phyloP scores from a whole-genome alignment of 2,113 vertebrate species.

The Enhydra lutris region DNA sequence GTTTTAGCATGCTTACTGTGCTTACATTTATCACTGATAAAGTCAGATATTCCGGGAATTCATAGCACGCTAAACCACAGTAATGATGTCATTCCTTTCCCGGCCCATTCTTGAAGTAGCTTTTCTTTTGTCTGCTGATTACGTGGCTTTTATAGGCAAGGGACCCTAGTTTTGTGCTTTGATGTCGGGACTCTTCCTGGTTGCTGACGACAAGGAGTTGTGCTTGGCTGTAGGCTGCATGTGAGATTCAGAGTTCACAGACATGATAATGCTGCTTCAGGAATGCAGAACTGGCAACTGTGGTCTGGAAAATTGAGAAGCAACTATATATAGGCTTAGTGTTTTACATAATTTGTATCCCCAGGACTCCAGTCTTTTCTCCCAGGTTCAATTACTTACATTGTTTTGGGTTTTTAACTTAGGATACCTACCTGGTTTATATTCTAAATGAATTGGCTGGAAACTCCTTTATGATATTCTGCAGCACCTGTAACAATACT shows the following conservation, averaged over 20 bases:
- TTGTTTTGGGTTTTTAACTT: constrained; percentile 60
- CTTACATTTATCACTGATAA: neutral
- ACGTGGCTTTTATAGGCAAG: neutral
- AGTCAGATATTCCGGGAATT: constrained; percentile 28
- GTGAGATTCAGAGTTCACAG: neutral
- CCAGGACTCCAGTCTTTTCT: neutral
- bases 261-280: neutral
- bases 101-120: neutral
- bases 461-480: constrained; percentile 99
- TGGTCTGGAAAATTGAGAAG: neutral
- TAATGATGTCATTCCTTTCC: neutral
- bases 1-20: neutral
- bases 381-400: neutral
- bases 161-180: neutral
- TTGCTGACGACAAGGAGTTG: neutral
- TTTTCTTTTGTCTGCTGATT: neutral
- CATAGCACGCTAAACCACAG: neutral
- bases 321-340: neutral
- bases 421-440: constrained; percentile 98
- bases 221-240: neutral
- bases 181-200: neutral
- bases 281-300: neutral
- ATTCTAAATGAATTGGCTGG: constrained; percentile 97
- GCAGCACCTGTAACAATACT: constrained; percentile 95
- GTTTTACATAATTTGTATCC: neutral